Conservation (phyloP, 2,797 vertebrate genomes). For the Acomys russatus region DNA sequence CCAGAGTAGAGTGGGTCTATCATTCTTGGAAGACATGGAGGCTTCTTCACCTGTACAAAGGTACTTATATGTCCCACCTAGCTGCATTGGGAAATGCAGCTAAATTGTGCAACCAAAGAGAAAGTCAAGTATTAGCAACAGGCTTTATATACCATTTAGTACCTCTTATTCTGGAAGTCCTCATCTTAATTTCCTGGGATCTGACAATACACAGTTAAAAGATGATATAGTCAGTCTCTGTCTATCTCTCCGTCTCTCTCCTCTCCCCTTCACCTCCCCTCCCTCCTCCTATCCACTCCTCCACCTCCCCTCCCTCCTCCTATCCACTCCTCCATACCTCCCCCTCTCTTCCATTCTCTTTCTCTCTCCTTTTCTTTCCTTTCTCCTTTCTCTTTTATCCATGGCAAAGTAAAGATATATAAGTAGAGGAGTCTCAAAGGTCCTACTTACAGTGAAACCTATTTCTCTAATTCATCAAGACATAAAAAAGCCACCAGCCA, state of each 20-base stretch:
- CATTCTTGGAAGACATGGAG: background rate
- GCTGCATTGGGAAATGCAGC: background rate
- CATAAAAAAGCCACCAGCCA: constrained; percentile 1
- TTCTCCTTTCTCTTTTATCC: too few species aligned
- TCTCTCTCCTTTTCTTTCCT: background rate
- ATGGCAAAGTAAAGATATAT: background rate
- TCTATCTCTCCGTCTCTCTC: background rate
- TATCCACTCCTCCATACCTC: background rate
- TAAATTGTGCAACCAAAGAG: background rate
- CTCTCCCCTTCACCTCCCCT: background rate
- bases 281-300: background rate
- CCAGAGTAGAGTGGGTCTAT: background rate
- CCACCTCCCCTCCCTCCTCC: background rate
- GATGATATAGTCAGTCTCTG: background rate
- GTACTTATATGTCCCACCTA: background rate
- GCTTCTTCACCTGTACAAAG: background rate
- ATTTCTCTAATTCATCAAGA: constrained; percentile 21
- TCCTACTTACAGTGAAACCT: background rate
- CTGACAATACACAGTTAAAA: constrained; percentile 40
- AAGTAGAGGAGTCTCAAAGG: background rate
- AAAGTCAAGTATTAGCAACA: constrained; percentile 15
- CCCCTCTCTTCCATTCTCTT: background rate
- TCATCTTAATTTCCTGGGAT: background rate
- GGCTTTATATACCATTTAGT: background rate
- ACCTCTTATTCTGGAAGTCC: background rate